These are phyloP conservation scores for Chloropsis hardwickii DNA, from an alignment of 2,113 vertebrate genomes.

Conservation along the genomic window DNA sequence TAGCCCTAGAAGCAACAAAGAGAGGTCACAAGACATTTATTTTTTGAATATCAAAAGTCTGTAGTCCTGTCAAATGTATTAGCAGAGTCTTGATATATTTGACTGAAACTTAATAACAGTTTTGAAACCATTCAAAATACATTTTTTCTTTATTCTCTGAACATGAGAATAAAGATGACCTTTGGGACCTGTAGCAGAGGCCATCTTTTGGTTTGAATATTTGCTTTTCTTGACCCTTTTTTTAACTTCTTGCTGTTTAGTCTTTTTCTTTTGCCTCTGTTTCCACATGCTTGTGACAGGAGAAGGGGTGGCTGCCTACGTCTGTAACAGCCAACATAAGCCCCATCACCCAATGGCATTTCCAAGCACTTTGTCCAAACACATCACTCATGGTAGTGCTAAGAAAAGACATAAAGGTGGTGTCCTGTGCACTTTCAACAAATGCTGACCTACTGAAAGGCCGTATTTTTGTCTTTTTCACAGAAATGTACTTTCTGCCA, in stretches of 20 bases:
- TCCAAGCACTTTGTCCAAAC: not conserved
- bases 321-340: rapidly evolving
- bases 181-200: not conserved
- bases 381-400: not conserved
- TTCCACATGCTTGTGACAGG: not conserved
- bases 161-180: not conserved
- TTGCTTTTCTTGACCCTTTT: not conserved
- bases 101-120: not conserved
- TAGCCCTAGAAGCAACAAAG: not conserved
- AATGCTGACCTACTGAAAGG: not conserved
- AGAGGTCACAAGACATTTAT: not conserved
- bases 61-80: not conserved
- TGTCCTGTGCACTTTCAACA: not conserved
- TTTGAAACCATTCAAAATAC: not conserved
- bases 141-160: not conserved
- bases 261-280: not conserved
- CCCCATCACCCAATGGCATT: not conserved
- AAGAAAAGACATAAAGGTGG: not conserved
- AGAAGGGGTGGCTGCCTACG: rapidly evolving
- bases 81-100: not conserved
- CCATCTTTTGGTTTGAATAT: not conserved
- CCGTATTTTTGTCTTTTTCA: not conserved
- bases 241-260: not conserved
- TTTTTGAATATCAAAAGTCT: not conserved
- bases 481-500: not conserved